Evolutionary conservation across 64 coral and sea anemone species (phyloP).

Genomic region (Dendrophyllia cribrosa): DNA sequence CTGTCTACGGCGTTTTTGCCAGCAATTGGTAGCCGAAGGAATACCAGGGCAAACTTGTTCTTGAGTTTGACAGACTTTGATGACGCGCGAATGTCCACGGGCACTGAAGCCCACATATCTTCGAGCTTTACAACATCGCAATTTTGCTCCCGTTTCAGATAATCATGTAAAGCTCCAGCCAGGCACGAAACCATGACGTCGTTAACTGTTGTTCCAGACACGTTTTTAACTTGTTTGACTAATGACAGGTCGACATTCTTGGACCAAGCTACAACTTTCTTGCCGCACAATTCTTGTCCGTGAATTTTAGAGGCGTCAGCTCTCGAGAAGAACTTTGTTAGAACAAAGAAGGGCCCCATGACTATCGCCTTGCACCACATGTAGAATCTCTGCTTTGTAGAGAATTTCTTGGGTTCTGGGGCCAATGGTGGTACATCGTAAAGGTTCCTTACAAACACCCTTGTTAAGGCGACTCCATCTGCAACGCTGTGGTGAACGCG

Average conservation of each 20-base stretch:
- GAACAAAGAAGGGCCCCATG: conserved; percentile 73
- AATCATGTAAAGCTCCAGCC: conserved; percentile 81
- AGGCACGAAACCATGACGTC: conserved; percentile 99
- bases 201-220: conserved; percentile 91
- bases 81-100: conserved; percentile 86
- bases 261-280: conserved; percentile 90
- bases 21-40: conserved; percentile 76
- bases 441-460: conserved; percentile 91
- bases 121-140: conserved; percentile 39
- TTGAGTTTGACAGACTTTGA: conserved; percentile 78
- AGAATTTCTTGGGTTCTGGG: conserved; percentile 86
- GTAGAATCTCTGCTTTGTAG: conserved; percentile 82
- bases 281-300: conserved; percentile 83
- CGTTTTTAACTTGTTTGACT: conserved; percentile 90
- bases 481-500: conserved; percentile 95
- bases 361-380: conserved; percentile 98
- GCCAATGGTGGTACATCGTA: conserved; percentile 82
- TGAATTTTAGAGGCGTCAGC: conserved; percentile 80
- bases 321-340: conserved; percentile 80
- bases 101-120: conserved; percentile 96
- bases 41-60: conserved; percentile 96
- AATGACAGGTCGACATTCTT: conserved; percentile 73
- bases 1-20: conserved; percentile 70
- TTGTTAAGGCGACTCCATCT: conserved; percentile 88
- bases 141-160: conserved; percentile 59